These are phyloP conservation scores for Drosophila vallismaia DNA, from an alignment of 2,888 invertebrate genomes.

Conservation along the genomic window DNA sequence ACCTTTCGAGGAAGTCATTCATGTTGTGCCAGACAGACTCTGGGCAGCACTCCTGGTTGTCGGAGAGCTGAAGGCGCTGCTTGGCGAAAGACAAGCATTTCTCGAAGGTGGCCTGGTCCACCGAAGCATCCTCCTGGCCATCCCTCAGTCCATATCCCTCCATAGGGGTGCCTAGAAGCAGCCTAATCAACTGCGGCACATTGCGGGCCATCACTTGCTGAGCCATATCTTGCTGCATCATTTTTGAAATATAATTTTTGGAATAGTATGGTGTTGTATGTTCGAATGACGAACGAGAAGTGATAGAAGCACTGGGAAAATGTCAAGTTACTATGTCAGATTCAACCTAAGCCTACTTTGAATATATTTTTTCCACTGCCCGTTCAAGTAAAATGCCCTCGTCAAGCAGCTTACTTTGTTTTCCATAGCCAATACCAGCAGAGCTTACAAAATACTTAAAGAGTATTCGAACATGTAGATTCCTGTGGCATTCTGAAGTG, in stretches of 20 bases:
- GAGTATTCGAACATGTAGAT: constrained; percentile 63
- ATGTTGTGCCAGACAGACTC: constrained; percentile 16
- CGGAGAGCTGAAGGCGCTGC: background rate
- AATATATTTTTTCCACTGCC: background rate
- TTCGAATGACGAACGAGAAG: constrained; percentile 19
- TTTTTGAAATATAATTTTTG: background rate
- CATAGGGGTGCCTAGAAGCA: constrained; percentile 6
- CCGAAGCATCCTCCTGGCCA: background rate
- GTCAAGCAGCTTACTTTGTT: constrained; percentile 30
- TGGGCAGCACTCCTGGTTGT: background rate
- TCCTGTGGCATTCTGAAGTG: constrained; percentile 55
- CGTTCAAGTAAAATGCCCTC: constrained; percentile 4
- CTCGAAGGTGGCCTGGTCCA: constrained; percentile 3
- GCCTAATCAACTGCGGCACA: constrained; percentile 34
- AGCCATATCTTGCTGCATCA: background rate
- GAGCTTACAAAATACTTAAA: constrained; percentile 52
- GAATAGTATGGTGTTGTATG: background rate
- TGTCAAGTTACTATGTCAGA: too few relatives aligned
- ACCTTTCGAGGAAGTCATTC: constrained; percentile 42
- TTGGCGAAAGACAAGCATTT: constrained; percentile 10
- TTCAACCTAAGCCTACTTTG: background rate
- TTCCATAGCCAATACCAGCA: constrained; percentile 26
- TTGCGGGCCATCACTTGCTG: constrained; percentile 10
- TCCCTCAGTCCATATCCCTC: background rate
- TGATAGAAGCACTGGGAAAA: background rate